A percentile compares a stretch with the other conserved stretches of the same genome.
These are phyloP conservation scores for Redunca redunca DNA, from an alignment of 2,113 vertebrate species.

Conservation along the genomic window DNA sequence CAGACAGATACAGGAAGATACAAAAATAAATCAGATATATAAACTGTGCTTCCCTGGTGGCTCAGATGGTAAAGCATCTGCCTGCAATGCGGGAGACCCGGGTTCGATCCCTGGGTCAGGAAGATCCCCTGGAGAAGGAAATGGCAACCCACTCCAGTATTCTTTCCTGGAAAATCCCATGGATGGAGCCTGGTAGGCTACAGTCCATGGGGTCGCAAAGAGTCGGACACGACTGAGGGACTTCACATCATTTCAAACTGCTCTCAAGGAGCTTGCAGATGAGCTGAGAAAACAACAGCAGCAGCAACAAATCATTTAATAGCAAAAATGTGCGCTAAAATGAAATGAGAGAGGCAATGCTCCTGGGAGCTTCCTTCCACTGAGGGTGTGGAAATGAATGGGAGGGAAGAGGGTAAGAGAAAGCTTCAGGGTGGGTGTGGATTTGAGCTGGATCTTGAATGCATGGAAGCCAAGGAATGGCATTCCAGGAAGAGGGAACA, in stretches of 20 bases:
- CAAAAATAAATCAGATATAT: neutral
- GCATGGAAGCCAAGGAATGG: neutral
- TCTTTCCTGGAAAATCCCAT: too few relatives aligned
- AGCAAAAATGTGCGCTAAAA: neutral
- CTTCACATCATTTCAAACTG: too few relatives aligned
- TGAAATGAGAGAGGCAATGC: neutral
- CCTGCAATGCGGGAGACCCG: too few relatives aligned
- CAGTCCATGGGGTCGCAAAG: too few relatives aligned
- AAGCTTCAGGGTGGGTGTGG: neutral
- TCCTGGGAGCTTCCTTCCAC: neutral
- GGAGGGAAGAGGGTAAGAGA: neutral
- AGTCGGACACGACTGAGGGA: too few relatives aligned
- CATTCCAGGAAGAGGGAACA: neutral
- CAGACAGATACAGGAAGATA: neutral
- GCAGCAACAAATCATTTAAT: neutral
- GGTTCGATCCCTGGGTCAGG: too few relatives aligned
- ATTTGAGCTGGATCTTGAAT: neutral
- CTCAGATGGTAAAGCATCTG: too few relatives aligned
- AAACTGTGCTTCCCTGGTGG: neutral
- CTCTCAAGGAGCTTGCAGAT: neutral
- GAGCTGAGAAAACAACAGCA: neutral
- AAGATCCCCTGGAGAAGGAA: too few relatives aligned
- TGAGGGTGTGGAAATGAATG: accelerated
- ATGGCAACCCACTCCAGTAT: too few relatives aligned
- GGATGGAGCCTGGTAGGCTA: too few relatives aligned